Evolutionary conservation across 2,113 vertebrate species (phyloP).

Genomic region (Gambusia holbrooki): DNA sequence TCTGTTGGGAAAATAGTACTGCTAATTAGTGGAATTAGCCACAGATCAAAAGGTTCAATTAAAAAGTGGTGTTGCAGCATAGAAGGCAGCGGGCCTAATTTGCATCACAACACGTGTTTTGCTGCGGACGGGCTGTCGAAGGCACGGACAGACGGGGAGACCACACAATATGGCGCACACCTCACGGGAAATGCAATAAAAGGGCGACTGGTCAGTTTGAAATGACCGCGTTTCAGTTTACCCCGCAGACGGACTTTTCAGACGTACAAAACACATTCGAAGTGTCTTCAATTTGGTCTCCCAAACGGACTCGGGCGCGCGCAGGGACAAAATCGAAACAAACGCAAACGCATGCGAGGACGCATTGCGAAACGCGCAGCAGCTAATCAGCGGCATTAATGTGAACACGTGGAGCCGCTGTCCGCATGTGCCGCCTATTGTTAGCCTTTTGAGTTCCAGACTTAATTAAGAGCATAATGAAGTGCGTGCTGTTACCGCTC

Average conservation of each 20-base stretch:
- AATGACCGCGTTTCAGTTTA: neutral
- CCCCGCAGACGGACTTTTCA: neutral
- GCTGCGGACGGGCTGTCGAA: neutral
- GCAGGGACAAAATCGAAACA: constrained; percentile 17
- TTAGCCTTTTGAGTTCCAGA: constrained; percentile 53
- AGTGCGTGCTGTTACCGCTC: constrained; percentile 51
- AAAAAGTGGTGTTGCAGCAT: constrained; percentile 61
- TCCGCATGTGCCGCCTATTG: constrained; percentile 7
- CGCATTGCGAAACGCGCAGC: constrained; percentile 2
- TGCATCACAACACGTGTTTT: constrained; percentile 72
- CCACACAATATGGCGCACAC: constrained; percentile 6
- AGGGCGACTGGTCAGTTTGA: neutral
- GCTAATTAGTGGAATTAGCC: constrained; percentile 79
- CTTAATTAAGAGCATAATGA: constrained; percentile 74
- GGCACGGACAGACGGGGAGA: constrained; percentile 12
- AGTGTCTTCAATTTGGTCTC: constrained; percentile 38
- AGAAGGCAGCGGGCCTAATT: constrained; percentile 61
- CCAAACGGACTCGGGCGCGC: constrained; percentile 16
- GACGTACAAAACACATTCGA: constrained; percentile 9
- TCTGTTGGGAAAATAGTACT: constrained; percentile 59
- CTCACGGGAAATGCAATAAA: neutral
- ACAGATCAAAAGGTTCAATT: constrained; percentile 80
- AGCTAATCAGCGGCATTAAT: constrained; percentile 36
- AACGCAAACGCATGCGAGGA: constrained; percentile 8
- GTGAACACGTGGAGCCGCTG: constrained; percentile 22